phyloP scores from a whole-genome alignment of 2,113 vertebrate genomes.

The Melanerpes aurifrons region DNA sequence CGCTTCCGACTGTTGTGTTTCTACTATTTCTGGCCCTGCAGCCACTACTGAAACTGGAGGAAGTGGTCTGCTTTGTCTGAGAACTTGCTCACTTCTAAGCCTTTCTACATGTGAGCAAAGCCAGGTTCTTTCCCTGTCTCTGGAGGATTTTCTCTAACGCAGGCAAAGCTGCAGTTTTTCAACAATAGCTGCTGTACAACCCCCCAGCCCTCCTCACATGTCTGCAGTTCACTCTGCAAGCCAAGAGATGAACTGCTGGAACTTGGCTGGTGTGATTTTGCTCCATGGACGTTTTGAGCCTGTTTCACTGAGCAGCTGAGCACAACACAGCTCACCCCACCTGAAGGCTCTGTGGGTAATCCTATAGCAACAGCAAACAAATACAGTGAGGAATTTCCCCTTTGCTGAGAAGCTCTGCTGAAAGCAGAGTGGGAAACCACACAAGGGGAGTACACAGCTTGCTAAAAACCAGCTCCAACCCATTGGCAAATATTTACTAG shows the following conservation, averaged over 20 bases:
- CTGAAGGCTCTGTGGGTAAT: background rate
- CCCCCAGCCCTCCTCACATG: background rate
- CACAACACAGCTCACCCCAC: background rate
- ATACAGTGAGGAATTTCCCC: background rate
- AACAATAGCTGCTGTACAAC: background rate
- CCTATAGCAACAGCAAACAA: constrained; percentile 34
- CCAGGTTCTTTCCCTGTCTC: background rate
- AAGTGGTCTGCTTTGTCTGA: background rate
- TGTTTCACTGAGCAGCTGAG: background rate
- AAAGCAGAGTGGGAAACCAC: background rate
- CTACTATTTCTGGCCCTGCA: background rate
- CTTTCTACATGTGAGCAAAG: background rate
- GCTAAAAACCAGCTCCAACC: background rate
- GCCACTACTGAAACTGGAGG: background rate
- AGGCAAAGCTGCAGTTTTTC: constrained; percentile 6
- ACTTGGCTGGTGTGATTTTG: background rate
- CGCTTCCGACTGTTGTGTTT: background rate
- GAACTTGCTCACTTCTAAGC: background rate
- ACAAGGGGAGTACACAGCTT: background rate
- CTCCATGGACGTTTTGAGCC: constrained; percentile 3
- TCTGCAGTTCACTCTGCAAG: background rate
- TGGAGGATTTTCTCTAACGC: background rate
- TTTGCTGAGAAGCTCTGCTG: background rate
- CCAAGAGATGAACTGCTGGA: background rate
- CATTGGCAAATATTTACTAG: background rate